A percentile compares a stretch with the other conserved stretches of the same genome.
Evolutionary conservation across 2,888 invertebrate genomes (phyloP).

Genomic region (Rotaria sp.): DNA sequence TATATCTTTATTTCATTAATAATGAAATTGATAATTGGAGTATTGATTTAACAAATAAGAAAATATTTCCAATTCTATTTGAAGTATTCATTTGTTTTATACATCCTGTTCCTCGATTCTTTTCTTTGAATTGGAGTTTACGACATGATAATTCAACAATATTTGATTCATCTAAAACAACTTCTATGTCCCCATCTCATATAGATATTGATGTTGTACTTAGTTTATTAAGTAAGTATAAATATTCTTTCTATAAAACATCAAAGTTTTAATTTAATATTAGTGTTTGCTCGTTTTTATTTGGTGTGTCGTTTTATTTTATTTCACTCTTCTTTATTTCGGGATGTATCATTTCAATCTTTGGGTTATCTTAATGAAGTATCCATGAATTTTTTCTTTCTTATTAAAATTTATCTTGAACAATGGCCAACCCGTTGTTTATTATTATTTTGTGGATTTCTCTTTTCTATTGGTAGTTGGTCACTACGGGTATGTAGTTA

Average conservation of each 20-base stretch:
- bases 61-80: constrained; percentile 63
- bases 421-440: constrained; percentile 52
- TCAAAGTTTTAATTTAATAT: constrained; percentile 44
- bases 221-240: background rate
- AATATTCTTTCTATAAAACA: background rate
- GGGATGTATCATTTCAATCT: constrained; percentile 53
- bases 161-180: too few relatives aligned
- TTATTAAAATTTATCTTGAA: constrained; percentile 54
- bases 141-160: too few relatives aligned
- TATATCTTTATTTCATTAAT: constrained; percentile 50
- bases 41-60: constrained; percentile 47
- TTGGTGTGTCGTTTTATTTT: constrained; percentile 46
- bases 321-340: constrained; percentile 51
- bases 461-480: constrained; percentile 51
- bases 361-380: constrained; percentile 74
- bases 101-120: constrained; percentile 48
- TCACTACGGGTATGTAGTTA: constrained; percentile 50
- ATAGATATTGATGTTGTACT: constrained; percentile 41
- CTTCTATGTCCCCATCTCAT: too few relatives aligned
- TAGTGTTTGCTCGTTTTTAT: background rate
- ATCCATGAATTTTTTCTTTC: constrained; percentile 76
- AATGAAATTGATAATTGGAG: constrained; percentile 52
- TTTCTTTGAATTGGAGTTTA: too few relatives aligned
- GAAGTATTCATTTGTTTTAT: constrained; percentile 60
- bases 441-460: constrained; percentile 47